Percentiles rank a stretch among this genome's conserved stretches.
Evolutionary conservation across 92 coral and sea anemone species (phyloP).

Genomic region (Anthopleura xanthogrammica): DNA sequence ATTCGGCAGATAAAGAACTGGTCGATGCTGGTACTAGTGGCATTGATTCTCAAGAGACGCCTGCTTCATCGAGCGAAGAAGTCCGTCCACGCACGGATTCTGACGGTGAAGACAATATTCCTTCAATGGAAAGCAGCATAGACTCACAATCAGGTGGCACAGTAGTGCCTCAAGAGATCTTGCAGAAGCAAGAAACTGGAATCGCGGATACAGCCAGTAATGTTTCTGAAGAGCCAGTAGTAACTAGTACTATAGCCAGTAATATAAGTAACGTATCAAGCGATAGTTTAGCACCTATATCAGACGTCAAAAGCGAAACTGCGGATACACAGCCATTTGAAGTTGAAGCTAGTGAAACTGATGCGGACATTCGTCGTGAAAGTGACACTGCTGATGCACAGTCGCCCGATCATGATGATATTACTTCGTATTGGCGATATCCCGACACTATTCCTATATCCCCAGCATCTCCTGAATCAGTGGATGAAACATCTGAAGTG

Average conservation of each 20-base stretch:
- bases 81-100: background rate
- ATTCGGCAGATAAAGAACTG: background rate
- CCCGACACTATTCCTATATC: conserved; percentile 85
- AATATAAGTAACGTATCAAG: conserved; percentile 14
- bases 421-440: conserved; percentile 46
- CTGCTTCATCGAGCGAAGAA: background rate
- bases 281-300: conserved; percentile 13
- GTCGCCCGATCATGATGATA: background rate
- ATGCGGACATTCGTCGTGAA: background rate
- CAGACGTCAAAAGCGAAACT: conserved; percentile 23
- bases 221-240: background rate
- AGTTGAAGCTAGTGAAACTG: conserved; percentile 1
- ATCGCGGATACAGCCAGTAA: conserved; percentile 26
- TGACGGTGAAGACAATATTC: background rate
- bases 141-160: background rate
- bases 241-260: background rate
- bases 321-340: conserved; percentile 12
- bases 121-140: background rate
- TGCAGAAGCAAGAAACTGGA: background rate
- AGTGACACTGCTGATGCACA: background rate
- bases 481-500: conserved; percentile 62
- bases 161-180: background rate
- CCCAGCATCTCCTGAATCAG: conserved; percentile 87
- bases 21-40: background rate
- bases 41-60: background rate